A percentile compares a stretch with the other conserved stretches of the same genome.
Evolutionary conservation across 2,797 vertebrate species (phyloP).

Genomic region (Alcedo atthis): DNA sequence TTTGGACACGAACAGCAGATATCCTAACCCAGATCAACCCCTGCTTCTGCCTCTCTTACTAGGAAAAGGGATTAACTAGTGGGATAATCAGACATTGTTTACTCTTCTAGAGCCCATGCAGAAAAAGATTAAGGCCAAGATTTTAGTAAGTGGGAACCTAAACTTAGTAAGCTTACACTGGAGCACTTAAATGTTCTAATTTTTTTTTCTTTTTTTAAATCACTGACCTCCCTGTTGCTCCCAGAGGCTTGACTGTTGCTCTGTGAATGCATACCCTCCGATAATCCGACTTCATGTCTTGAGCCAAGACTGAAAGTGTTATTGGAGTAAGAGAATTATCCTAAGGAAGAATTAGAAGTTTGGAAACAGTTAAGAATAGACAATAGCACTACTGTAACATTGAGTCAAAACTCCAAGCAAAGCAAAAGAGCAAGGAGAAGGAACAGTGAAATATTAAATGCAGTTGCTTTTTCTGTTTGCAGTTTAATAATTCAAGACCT

Average conservation of each 20-base stretch:
- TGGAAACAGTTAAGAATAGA: slow-evolving; percentile 26
- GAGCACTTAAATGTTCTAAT: background rate
- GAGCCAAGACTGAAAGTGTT: background rate
- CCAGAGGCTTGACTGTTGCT: background rate
- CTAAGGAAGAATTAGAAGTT: slow-evolving; percentile 29
- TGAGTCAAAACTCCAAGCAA: slow-evolving; percentile 37
- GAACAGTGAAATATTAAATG: slow-evolving; percentile 62
- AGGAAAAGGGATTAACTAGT: slow-evolving; percentile 51
- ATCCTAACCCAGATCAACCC: slow-evolving; percentile 4
- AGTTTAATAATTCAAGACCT: slow-evolving; percentile 73
- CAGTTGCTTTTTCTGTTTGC: slow-evolving; percentile 62
- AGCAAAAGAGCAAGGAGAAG: slow-evolving; percentile 48
- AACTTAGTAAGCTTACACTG: background rate
- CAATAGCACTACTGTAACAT: background rate
- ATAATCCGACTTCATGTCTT: background rate
- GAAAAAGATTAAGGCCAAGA: slow-evolving; percentile 63
- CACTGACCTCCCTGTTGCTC: background rate
- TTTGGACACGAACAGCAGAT: background rate
- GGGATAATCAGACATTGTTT: slow-evolving; percentile 62
- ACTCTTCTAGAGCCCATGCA: slow-evolving; percentile 4
- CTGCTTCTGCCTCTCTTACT: background rate
- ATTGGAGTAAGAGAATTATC: slow-evolving; percentile 16
- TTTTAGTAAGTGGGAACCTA: slow-evolving; percentile 22
- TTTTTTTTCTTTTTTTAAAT: background rate
- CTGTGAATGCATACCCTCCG: background rate